Evolutionary conservation across 2,113 vertebrate genomes (phyloP), one percentile per base, ranked within the genome.

Genomic region (Ammodytes marinus): DNA sequence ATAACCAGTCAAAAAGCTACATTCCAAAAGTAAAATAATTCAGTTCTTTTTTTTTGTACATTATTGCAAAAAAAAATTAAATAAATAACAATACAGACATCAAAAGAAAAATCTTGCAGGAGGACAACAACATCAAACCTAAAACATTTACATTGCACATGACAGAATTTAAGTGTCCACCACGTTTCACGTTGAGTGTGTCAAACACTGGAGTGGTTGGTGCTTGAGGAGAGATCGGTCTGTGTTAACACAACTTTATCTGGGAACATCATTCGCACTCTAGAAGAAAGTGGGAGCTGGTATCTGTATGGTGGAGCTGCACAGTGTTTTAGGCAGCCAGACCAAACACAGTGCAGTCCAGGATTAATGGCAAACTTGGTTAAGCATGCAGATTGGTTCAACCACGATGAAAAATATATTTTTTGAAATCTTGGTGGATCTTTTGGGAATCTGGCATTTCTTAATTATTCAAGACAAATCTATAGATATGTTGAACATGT

Each of bases 11-110:
- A 84, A 90, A 27, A 83, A 86, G 89, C 90, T 91, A 94, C 94
- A 94, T 95, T 94, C 91, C 91, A 90, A 94, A 89, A 84, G 67
- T 74, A 85, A 92, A 91, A 76, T 84, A 69, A 84, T 89, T 91
- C 49, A 70, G 8, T 71, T 78, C 1, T 78, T 80, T 81, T 67
- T 80, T 57, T 80, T 50, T 71, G 70, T 71, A 92, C 82, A 91
- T 86, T 86, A 89, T 90, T 92, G 85, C 68, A 90, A 90, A 86
- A 74, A 27, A 27, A 27, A 27, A 27, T 27, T 27, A 27, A 27
- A 27, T 27, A 27, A 27, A 27, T 27, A 27, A 27, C 27, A 27
- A 78, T 52, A 37, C 59, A 76, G 47, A 82, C 50, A 39, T 69
- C 17, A 75, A 89, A 87, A 69, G 27, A 74, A 82, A 74, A 80